Evolutionary conservation across 1,140 invertebrate species (phyloP).

Genomic region (Fopius arisanus): DNA sequence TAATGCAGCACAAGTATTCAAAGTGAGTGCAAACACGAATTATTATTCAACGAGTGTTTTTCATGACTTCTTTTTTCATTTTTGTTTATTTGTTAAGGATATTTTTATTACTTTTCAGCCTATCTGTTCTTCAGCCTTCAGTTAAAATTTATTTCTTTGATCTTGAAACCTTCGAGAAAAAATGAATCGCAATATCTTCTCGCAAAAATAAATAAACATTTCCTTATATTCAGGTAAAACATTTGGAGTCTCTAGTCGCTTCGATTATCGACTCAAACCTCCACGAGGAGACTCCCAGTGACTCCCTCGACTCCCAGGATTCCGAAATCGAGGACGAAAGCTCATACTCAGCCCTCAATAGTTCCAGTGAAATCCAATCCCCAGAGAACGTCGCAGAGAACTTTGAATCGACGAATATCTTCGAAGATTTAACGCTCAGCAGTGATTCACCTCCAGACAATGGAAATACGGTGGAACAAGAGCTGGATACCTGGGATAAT

Average conservation of each 20-base stretch:
- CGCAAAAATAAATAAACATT: not conserved
- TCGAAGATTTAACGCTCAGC: not conserved
- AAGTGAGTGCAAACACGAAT: slow-evolving; percentile 51
- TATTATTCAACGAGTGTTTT: slow-evolving; percentile 19
- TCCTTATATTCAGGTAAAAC: slow-evolving; percentile 59
- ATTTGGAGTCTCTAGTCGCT: slow-evolving; percentile 56
- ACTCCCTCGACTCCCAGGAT: not conserved
- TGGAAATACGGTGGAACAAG: not conserved
- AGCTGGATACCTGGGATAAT: not conserved
- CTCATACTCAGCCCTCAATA: not conserved
- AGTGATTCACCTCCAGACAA: not conserved
- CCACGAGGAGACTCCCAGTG: not conserved
- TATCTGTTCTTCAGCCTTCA: no score
- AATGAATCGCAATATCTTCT: not conserved
- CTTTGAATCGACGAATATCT: not conserved
- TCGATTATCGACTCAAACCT: slow-evolving; percentile 46
- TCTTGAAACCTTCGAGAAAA: no score
- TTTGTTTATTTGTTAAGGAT: no score
- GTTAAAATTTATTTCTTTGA: no score
- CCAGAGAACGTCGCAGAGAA: slow-evolving; percentile 6
- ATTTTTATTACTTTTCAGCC: no score
- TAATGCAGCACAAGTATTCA: slow-evolving; percentile 66
- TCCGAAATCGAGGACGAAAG: not conserved
- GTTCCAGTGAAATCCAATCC: not conserved
- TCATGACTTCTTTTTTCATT: not conserved